A percentile compares a stretch with the other conserved stretches of the same genome.
These are phyloP conservation scores for Timandra comae DNA, from an alignment of 2,888 invertebrate species.

Conservation along the genomic window DNA sequence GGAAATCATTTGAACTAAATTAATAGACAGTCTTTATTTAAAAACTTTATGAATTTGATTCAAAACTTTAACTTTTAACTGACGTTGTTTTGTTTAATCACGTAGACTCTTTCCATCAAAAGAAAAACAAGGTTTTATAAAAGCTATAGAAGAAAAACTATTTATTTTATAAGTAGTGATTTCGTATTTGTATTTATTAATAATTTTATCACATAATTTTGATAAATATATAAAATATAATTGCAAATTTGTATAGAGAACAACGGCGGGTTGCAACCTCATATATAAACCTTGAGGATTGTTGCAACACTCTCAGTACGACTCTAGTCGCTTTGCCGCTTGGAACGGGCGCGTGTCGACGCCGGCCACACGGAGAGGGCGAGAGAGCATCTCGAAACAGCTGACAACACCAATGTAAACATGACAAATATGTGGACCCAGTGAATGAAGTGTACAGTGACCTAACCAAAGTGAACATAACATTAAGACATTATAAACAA, in stretches of 20 bases:
- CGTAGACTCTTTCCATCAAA: neutral
- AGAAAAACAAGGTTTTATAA: neutral
- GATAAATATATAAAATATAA: too few species aligned
- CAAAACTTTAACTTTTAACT: too few species aligned
- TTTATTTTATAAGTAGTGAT: too few species aligned
- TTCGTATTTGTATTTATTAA: too few species aligned
- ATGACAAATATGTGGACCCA: conserved; percentile 62
- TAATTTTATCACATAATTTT: too few species aligned
- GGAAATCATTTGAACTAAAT: too few species aligned
- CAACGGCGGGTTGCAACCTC: conserved; percentile 51
- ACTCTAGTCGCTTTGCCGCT: conserved; percentile 78
- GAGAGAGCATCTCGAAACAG: conserved; percentile 64
- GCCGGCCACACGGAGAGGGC: conserved; percentile 75
- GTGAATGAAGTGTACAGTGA: conserved; percentile 74
- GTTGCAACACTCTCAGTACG: conserved; percentile 75
- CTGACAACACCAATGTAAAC: conserved; percentile 43
- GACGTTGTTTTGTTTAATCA: too few species aligned
- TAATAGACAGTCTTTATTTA: too few species aligned
- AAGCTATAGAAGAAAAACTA: too few species aligned
- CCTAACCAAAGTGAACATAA: conserved; percentile 56
- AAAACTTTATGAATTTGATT: too few species aligned
- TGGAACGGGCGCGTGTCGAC: conserved; percentile 66
- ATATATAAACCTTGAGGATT: conserved; percentile 71
- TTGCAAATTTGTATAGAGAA: conserved; percentile 31
- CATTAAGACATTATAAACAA: conserved; percentile 34